phyloP scores from a whole-genome alignment of 2,888 invertebrate genomes.

The Ornithoptera priamus region DNA sequence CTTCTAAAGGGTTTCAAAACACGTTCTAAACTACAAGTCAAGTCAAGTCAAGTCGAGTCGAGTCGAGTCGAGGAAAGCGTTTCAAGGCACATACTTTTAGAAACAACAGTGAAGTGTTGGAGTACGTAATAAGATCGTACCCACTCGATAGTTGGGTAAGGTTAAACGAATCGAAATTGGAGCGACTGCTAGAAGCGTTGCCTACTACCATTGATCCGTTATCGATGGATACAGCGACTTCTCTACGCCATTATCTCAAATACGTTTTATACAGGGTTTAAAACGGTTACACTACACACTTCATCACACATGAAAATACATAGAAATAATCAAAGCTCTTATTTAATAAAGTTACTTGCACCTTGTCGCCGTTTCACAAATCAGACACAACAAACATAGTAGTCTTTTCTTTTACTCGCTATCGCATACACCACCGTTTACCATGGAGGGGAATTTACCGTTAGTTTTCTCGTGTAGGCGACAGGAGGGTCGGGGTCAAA shows the following conservation, averaged over 20 bases:
- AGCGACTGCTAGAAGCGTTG: conserved; percentile 71
- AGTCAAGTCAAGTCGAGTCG: conserved; percentile 38
- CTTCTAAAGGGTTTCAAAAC: conserved; percentile 75
- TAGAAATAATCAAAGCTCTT: conserved; percentile 68
- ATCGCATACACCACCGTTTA: conserved; percentile 64
- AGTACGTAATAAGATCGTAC: conserved; percentile 55
- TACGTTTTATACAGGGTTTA: conserved; percentile 16
- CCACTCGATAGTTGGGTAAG: conserved; percentile 55
- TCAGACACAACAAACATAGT: conserved; percentile 39
- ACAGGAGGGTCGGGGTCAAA: conserved; percentile 62
- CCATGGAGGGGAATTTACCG: conserved; percentile 60
- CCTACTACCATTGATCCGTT: conserved; percentile 52
- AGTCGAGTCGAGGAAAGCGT: conserved; percentile 77
- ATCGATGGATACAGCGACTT: conserved; percentile 34
- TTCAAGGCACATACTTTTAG: conserved; percentile 80
- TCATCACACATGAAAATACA: conserved; percentile 48
- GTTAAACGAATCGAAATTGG: conserved; percentile 61
- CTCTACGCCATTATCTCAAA: conserved; percentile 8
- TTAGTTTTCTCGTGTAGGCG: conserved; percentile 68
- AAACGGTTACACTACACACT: conserved; percentile 39
- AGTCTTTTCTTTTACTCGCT: conserved; percentile 38
- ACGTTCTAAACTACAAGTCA: conserved; percentile 71
- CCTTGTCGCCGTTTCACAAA: conserved; percentile 55
- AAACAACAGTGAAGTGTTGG: conserved; percentile 68
- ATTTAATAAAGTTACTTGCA: conserved; percentile 57